A percentile compares a stretch with the other conserved stretches of the same genome.
Conservation (phyloP, 1,140 invertebrate species). For the Drosophila kurseongensis region DNA sequence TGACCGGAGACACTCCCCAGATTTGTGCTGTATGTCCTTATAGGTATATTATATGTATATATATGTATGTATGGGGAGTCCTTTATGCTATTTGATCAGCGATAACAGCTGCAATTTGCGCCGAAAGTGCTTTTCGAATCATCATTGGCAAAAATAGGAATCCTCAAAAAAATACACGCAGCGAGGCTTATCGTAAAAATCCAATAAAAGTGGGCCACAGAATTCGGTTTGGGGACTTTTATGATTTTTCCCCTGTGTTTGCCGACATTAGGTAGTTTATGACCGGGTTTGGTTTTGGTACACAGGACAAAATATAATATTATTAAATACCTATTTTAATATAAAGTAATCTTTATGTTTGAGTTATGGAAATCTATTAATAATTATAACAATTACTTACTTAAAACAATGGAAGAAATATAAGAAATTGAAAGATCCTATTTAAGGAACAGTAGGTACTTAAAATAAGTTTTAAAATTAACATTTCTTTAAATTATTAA, state of each 20-base stretch:
- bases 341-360: too few species aligned
- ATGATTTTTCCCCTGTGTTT: constrained; percentile 9
- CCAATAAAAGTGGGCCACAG: constrained; percentile 63
- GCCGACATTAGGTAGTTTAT: constrained; percentile 56
- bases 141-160: constrained; percentile 22
- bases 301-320: not conserved
- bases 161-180: constrained; percentile 17
- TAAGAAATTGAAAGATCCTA: too few species aligned
- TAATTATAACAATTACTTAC: too few species aligned
- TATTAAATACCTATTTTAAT: too few species aligned
- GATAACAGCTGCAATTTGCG: constrained; percentile 75
- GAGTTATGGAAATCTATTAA: too few species aligned
- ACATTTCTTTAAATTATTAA: too few species aligned
- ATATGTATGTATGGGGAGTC: not conserved
- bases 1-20: constrained; percentile 36
- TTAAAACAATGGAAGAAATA: too few species aligned
- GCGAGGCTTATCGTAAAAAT: constrained; percentile 72
- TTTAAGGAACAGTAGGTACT: too few species aligned
- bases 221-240: constrained; percentile 22
- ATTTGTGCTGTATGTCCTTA: not conserved
- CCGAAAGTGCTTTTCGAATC: constrained; percentile 60
- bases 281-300: constrained; percentile 13
- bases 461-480: too few species aligned
- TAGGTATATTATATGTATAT: not conserved
- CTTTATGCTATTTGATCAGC: constrained; percentile 49